A percentile compares a stretch with the other conserved stretches of the same genome.
These are phyloP conservation scores for Scaptomyza hsui DNA, from an alignment of 1,140 invertebrate genomes.

Conservation along the genomic window DNA sequence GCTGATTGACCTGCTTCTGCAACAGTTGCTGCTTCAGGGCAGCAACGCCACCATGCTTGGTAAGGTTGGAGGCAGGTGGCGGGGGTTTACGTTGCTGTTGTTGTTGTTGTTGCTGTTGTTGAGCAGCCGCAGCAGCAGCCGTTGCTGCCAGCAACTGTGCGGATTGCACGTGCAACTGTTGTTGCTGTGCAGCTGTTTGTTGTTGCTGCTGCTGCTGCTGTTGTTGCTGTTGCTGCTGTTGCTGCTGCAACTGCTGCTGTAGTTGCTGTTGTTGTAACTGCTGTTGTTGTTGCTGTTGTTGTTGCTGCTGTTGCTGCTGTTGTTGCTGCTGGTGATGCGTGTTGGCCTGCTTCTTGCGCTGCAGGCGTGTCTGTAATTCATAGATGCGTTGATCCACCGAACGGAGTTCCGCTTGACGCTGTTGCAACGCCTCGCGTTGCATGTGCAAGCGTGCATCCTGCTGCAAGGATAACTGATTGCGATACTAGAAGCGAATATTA, in stretches of 20 bases:
- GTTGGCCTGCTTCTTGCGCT: conserved; percentile 91
- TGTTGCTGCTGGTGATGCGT: conserved; percentile 70
- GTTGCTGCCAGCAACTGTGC: conserved; percentile 48
- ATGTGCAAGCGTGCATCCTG: conserved; percentile 94
- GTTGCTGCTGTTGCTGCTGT: conserved; percentile 59
- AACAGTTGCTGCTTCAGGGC: conserved; percentile 76
- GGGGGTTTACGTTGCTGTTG: conserved; percentile 49
- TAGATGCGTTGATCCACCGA: conserved; percentile 96
- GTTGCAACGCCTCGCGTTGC: conserved; percentile 93
- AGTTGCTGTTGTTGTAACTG: conserved; percentile 55
- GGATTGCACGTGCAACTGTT: conserved; percentile 38
- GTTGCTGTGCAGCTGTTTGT: conserved; percentile 33
- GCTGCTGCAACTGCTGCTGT: conserved; percentile 45
- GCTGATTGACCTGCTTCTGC: conserved; percentile 76
- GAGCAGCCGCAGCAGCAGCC: conserved; percentile 32
- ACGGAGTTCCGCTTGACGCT: conserved; percentile 94
- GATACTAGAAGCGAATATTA: conserved; percentile 90
- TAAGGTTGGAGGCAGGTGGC: conserved; percentile 25
- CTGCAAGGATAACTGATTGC: conserved; percentile 97
- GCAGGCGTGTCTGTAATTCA: conserved; percentile 95
- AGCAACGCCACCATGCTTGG: conserved; percentile 68
- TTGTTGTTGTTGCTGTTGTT: conserved; percentile 45
- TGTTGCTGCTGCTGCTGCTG: conserved; percentile 40
- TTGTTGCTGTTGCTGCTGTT: conserved; percentile 34
- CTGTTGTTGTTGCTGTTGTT: conserved; percentile 49